Evolutionary conservation across 2,888 invertebrate species (phyloP), one percentile per base, ranked within the genome.

Genomic region (Rhamphomyia laevipes): DNA sequence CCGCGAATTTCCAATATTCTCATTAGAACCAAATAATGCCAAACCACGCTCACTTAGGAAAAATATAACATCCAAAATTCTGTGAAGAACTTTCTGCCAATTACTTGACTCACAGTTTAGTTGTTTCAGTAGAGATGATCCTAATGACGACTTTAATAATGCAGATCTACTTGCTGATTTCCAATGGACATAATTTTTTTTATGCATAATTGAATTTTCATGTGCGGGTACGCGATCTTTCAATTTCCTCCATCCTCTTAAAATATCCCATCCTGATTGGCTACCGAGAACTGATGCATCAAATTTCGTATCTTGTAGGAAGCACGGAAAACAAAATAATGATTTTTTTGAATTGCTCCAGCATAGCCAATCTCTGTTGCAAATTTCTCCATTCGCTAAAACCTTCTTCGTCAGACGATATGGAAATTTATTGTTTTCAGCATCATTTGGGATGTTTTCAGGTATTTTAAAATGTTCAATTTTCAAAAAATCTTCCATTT

Each of bases 181-280:
- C 40, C 18, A 18, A 18, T 40, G 40, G 18, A 40, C 18, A 40
- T 38, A 38, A 38, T 38, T 38, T 17, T 40, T 13, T 40, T 40
- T 40, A 40, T 40, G 40, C 5, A 16, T 38, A 16, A 38, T 38
- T 38, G 38, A 38, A 38, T 38, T 38, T 38, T 38, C 38, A 38
- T 38, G 38, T 16, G 16, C 17, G 16, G 38, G 38, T 38, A 38
- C 17, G 38, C 16, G 38, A 17, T 38, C 38, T 17, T 38, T 38
- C 38, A 38, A 38, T 38, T 38, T 40, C 18, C 40, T 40, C 40
- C 40, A 40, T 18, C 40, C 40, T 40, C 40, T 40, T 40, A 18
- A 17, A 40, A 40, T 40, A 40, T 40, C 18, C 40, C 40, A 40
- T 18, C 40, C 40, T 40, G 40, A 40, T 40, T 10, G 40, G 18